A percentile compares a stretch with the other conserved stretches of the same genome.
These are phyloP conservation scores for Pseudomyrmex flavicornis DNA, from an alignment of 1,140 invertebrate species.

Conservation along the genomic window DNA sequence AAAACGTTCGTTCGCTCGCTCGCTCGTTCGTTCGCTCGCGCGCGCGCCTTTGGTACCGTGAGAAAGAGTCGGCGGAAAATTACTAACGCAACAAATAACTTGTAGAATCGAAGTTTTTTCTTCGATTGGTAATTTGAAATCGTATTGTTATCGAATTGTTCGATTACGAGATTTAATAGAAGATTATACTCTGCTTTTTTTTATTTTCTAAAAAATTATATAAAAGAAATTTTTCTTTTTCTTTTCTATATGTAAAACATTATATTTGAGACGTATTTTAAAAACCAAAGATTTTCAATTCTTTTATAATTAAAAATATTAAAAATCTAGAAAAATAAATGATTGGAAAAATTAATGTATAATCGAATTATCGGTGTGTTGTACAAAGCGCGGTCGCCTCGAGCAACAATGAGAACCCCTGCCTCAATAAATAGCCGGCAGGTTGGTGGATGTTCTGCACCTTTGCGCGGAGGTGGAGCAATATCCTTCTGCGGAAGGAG, in stretches of 20 bases:
- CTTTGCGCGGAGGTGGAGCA: constrained; percentile 56
- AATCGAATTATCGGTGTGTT: background rate
- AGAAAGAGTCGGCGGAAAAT: constrained; percentile 46
- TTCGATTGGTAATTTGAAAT: background rate
- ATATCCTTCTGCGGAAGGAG: constrained; percentile 27
- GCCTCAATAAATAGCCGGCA: constrained; percentile 62
- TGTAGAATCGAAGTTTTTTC: background rate
- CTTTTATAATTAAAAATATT: background rate
- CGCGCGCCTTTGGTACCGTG: constrained; percentile 26
- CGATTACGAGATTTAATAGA: background rate
- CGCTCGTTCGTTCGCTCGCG: background rate
- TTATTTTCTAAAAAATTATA: background rate
- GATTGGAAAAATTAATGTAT: background rate
- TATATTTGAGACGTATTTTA: background rate
- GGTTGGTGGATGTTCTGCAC: constrained; percentile 51
- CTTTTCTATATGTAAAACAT: background rate
- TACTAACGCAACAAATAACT: constrained; percentile 2
- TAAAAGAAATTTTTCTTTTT: background rate
- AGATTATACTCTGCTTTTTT: no score
- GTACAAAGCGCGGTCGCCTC: background rate
- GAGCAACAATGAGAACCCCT: constrained; percentile 63
- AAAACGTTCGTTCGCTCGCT: background rate
- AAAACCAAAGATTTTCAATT: no score
- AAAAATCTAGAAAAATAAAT: background rate
- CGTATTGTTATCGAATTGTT: background rate